Base-by-base conservation (phyloP, 2,888 invertebrate species). In the Orchestes rusci region DNA sequence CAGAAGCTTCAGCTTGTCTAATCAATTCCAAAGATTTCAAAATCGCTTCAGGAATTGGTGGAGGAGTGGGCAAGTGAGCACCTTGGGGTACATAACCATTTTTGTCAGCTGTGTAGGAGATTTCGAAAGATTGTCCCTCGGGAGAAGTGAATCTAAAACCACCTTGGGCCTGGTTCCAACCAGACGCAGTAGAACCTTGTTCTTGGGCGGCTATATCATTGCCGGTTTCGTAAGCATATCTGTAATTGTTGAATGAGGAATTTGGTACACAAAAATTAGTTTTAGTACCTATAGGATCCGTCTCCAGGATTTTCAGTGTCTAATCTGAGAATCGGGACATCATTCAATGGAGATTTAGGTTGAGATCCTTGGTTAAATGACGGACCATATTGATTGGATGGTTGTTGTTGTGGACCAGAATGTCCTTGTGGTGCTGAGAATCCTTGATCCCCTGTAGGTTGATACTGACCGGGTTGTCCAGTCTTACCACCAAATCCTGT, bases 31-130 rank as follows among this genome's bases (percentile, higher is more conserved):
- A 39, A 16, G 52, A 51, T 34, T 44, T 52, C 32, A 52, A 42
- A 31, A 82, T 82, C 41, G 74, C 78, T 48, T 71, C 75, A 33
- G 82, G 82, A 46, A 81, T 76, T 48, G 82, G 82, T 28, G 80
- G 82, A 23, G 82, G 72, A 2, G 76, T 77, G 23, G 78, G 78
- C 1, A 79, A 61, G 53, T 77, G 77, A 16, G 70, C 70, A 12
- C 77, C 77, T 56, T 70, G 73, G 4, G 80, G 78, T 60, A 78
- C 77, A 71, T 72, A 81, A 40, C 82, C 82, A 53, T 81, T 80
- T 63, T 83, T 82, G 59, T 83, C 76, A 40, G 84, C 82, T 16
- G 75, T 66, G 67, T 83, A 84, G 1, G 71, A 69, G 44, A 83
- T 60, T 53, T 75, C 50, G 31, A 57, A 54, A 41, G 53, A 57